These are phyloP conservation scores for Halcyon smyrnensis DNA, from an alignment of 2,797 vertebrate species.

Conservation along the genomic window DNA sequence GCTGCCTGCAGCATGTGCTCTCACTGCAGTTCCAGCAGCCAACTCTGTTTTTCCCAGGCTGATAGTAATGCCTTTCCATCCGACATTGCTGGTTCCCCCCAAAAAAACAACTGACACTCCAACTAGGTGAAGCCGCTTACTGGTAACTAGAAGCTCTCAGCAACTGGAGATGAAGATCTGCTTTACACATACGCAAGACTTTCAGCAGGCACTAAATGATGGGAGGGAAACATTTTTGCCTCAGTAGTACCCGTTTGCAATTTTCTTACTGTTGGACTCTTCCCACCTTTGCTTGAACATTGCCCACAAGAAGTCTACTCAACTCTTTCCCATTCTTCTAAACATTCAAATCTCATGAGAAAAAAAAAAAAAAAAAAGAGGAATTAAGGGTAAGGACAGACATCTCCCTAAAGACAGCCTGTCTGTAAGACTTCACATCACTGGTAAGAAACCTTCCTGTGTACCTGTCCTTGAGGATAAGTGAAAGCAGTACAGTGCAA, in stretches of 20 bases:
- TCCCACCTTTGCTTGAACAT: background rate
- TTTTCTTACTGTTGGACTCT: background rate
- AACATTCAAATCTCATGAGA: background rate
- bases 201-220: background rate
- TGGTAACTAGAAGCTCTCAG: background rate
- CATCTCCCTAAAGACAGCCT: background rate
- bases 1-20: rapidly evolving
- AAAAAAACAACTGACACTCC: background rate
- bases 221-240: background rate
- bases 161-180: background rate
- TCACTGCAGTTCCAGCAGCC: background rate
- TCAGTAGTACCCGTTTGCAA: background rate
- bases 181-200: background rate
- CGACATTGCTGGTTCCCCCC: background rate
- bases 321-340: background rate
- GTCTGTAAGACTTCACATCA: background rate
- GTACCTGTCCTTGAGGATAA: background rate
- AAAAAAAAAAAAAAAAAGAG: background rate
- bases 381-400: background rate
- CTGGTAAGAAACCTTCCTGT: background rate
- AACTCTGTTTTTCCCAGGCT: background rate
- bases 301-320: background rate
- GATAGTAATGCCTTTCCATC: background rate
- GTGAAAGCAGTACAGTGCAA: rapidly evolving
- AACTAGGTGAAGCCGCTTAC: background rate